A percentile compares a stretch with the other conserved stretches of the same genome.
phyloP scores from a whole-genome alignment of 2,888 invertebrate species.

The Hesperia comma region DNA sequence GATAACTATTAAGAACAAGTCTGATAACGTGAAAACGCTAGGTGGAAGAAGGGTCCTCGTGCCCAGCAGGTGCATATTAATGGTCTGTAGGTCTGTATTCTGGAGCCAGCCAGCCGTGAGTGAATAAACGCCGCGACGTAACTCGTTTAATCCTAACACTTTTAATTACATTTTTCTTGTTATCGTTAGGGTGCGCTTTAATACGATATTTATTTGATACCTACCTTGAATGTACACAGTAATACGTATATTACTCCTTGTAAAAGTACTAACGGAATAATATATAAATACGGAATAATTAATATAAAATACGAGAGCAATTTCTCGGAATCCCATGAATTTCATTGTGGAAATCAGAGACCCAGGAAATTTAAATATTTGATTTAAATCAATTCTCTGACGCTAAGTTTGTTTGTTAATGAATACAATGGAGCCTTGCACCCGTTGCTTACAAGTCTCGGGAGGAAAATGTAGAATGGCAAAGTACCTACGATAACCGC shows the following conservation, averaged over 20 bases:
- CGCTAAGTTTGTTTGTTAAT: conserved; percentile 14
- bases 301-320: not conserved
- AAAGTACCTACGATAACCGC: not conserved
- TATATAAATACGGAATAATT: no score
- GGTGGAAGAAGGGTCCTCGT: not conserved
- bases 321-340: conserved; percentile 8
- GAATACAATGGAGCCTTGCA: not conserved
- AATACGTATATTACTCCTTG: not conserved
- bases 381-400: conserved; percentile 16
- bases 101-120: not conserved
- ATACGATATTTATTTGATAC: no score
- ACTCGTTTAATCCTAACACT: not conserved
- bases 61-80: not conserved
- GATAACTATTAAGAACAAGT: no score
- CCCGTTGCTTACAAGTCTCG: not conserved
- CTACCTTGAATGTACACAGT: no score
- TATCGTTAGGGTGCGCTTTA: not conserved
- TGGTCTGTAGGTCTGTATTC: not conserved
- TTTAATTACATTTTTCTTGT: conserved; percentile 19
- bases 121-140: conserved; percentile 1
- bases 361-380: conserved; percentile 18
- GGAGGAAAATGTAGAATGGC: conserved; percentile 3
- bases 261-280: not conserved
- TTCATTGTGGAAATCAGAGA: conserved; percentile 20
- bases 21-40: not conserved